Percentiles rank a stretch among this genome's conserved stretches.
These are phyloP conservation scores for Mastacembelus armatus DNA, from an alignment of 2,797 vertebrate genomes.

Conservation along the genomic window DNA sequence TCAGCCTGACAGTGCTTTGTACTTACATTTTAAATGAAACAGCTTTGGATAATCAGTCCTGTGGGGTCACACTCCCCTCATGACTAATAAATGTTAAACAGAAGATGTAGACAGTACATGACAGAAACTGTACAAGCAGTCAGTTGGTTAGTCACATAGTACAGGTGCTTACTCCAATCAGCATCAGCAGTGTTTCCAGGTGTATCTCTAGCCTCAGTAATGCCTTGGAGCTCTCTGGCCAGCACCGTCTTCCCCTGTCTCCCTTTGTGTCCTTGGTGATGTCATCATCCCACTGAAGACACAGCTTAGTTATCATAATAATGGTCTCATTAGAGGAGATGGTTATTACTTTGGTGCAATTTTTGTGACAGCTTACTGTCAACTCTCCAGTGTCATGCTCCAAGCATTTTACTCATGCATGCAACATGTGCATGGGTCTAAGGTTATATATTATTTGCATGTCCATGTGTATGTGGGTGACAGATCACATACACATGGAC, in stretches of 20 bases:
- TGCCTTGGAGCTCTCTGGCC: slow-evolving; percentile 42
- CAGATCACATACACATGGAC: neutral
- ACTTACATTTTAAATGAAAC: slow-evolving; percentile 2
- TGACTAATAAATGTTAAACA: neutral
- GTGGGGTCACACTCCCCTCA: neutral
- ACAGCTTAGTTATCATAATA: slow-evolving; percentile 51
- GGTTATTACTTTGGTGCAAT: slow-evolving; percentile 2
- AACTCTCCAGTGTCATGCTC: neutral
- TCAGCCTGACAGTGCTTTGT: slow-evolving; percentile 29
- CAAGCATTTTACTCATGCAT: neutral
- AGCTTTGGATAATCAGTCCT: neutral
- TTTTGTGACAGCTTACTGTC: neutral
- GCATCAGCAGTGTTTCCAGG: slow-evolving; percentile 24
- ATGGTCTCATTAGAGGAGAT: slow-evolving; percentile 41
- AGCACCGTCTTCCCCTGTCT: slow-evolving; percentile 15
- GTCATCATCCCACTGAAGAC: slow-evolving; percentile 53
- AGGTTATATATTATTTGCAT: neutral
- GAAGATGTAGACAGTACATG: slow-evolving; percentile 3
- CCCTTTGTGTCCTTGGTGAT: slow-evolving; percentile 62
- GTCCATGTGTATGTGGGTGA: neutral
- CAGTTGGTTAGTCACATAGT: slow-evolving; percentile 8
- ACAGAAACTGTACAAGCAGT: neutral
- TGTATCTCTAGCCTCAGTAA: slow-evolving; percentile 66
- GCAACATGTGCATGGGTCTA: slow-evolving; percentile 3
- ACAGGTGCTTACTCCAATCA: slow-evolving; percentile 39